phyloP scores from a whole-genome alignment of 2,888 invertebrate genomes.

The Synergus japonicus region DNA sequence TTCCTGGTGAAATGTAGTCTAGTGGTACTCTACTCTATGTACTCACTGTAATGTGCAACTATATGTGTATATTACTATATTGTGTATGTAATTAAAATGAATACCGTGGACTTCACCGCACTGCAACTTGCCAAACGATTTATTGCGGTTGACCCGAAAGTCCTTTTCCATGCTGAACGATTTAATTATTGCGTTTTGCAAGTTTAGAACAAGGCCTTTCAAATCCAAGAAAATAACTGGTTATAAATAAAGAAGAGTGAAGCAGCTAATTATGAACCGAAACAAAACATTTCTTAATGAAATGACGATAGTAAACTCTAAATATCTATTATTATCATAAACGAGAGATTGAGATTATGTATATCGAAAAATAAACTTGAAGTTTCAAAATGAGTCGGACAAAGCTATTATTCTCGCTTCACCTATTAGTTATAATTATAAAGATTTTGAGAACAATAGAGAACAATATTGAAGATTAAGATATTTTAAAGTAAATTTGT shows the following conservation, averaged over 20 bases:
- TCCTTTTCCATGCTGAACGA: conserved; percentile 25
- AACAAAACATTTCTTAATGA: neutral
- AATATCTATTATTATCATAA: neutral
- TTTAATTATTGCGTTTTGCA: conserved; percentile 27
- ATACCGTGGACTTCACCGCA: conserved; percentile 8
- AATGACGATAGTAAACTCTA: neutral
- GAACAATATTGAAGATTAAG: no score
- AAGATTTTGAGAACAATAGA: no score
- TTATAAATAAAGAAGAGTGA: neutral
- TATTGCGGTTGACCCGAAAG: conserved; percentile 32
- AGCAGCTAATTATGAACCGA: neutral
- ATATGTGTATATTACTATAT: neutral
- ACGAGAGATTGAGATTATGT: neutral
- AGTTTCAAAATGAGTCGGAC: no score
- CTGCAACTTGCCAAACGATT: conserved; percentile 28
- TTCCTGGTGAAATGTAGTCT: conserved; percentile 38
- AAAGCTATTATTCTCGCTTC: no score
- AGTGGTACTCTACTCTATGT: neutral
- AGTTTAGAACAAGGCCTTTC: neutral
- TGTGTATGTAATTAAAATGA: neutral
- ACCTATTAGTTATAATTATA: no score
- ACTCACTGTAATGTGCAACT: neutral
- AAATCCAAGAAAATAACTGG: neutral
- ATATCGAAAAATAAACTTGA: no score
- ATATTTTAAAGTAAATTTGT: no score